Evolutionary conservation across 1,140 invertebrate species (phyloP).

Genomic region (Ceratitis capitata): DNA sequence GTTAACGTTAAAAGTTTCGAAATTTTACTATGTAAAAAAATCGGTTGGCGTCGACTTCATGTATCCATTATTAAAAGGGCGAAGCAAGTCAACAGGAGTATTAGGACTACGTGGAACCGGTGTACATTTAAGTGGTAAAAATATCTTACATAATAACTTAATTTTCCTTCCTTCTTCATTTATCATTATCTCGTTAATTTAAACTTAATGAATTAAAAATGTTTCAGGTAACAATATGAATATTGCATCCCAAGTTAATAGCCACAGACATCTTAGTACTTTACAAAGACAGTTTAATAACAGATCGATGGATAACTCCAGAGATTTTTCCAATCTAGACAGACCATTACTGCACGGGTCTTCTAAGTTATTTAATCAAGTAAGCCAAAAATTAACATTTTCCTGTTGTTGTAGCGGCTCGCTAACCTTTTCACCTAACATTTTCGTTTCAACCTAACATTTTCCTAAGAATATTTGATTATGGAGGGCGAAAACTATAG

Average conservation of each 20-base stretch:
- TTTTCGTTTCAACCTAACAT: too few relatives aligned
- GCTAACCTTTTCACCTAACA: too few relatives aligned
- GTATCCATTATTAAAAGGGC: neutral
- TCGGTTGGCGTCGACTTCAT: neutral
- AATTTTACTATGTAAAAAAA: neutral
- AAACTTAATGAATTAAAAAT: too few relatives aligned
- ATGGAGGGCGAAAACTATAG: too few relatives aligned
- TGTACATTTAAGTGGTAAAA: neutral
- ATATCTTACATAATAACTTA: too few relatives aligned
- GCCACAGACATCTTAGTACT: neutral
- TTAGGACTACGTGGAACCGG: neutral
- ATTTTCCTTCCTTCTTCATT: too few relatives aligned
- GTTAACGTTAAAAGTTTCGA: neutral
- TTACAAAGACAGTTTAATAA: neutral
- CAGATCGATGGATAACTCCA: neutral
- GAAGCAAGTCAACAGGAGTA: neutral
- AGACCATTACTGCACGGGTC: constrained; percentile 28
- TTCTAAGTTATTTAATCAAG: constrained; percentile 38
- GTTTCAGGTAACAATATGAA: neutral
- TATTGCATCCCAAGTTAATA: neutral
- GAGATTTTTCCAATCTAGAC: constrained; percentile 42
- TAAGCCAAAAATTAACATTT: constrained; percentile 34
- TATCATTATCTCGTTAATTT: too few relatives aligned
- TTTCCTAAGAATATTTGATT: too few relatives aligned
- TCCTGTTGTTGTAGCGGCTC: too few relatives aligned